Evolutionary conservation across 2,888 invertebrate species (phyloP), one percentile per base, ranked within the genome.

Genomic region (Hydraecia micacea): DNA sequence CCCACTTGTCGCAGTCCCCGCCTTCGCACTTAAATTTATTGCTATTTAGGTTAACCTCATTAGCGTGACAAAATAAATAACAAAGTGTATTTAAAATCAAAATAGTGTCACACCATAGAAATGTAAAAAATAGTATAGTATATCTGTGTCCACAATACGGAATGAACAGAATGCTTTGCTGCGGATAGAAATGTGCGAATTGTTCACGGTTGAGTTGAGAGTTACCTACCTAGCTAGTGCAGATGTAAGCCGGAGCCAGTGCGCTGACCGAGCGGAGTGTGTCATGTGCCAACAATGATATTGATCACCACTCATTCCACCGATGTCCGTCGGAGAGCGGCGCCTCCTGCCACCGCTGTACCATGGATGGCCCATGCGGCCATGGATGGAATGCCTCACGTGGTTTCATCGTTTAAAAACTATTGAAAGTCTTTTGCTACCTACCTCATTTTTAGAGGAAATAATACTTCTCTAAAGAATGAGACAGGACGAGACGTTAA

Each of bases 41-140:
- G 58, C 18, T 67, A 77, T 77, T 49, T 77, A 39, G 58, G 68
- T 77, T 77, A 66, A 49, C 67, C 49, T 77, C 77, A 39, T 68
- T 49, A 49, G 58, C 77, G 67, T 49, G 28, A 21, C 58, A 39
- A 18, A 67, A 58, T 49, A 58, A 58, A 66, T 49, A 77, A 39
- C 21, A n/a, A 60, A 49, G 42, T n/a, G 6, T 55, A 28, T 75
- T 65, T 58, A 58, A 49, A 11, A 49, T 28, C 28, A 39, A 39
- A 66, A 66, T 58, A 75, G 46, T 66, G 42, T 62, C n/a, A 58
- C 58, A n/a, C n/a, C n/a, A n/a, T n/a, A n/a, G n/a, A n/a, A n/a
- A n/a, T n/a, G n/a, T n/a, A n/a, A n/a, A n/a, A n/a, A n/a, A n/a
- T n/a, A n/a, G n/a, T n/a, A n/a, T n/a, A n/a, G n/a, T n/a, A n/a